Conservation (phyloP, 2,113 vertebrate species). For the Mus pahari region DNA sequence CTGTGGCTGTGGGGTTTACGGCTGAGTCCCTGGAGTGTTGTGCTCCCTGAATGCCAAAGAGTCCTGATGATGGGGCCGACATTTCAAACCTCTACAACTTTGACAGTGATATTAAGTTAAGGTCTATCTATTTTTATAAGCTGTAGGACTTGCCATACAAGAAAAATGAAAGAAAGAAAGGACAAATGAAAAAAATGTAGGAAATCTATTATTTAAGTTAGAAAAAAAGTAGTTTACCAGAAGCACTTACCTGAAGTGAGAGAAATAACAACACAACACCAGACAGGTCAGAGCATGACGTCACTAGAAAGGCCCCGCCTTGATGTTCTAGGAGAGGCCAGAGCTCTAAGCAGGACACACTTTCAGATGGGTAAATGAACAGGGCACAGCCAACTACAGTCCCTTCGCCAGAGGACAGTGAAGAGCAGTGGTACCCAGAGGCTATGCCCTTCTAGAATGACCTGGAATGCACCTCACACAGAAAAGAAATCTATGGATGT, state of each 20-base stretch:
- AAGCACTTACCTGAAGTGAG: neutral
- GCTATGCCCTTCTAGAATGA: neutral
- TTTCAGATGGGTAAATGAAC: neutral
- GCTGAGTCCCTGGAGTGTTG: neutral
- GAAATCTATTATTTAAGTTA: neutral
- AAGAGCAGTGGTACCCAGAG: neutral
- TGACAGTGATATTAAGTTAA: neutral
- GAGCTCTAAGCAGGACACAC: neutral
- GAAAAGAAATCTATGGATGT: neutral
- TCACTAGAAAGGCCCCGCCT: neutral
- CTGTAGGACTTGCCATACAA: neutral
- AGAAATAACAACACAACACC: neutral
- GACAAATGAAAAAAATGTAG: too few species aligned
- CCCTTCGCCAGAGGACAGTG: neutral
- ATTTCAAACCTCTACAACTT: neutral
- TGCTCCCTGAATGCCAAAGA: neutral
- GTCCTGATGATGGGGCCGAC: neutral
- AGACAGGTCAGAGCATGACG: neutral
- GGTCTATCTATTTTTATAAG: constrained; percentile 15
- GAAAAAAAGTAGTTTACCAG: neutral
- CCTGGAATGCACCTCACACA: neutral
- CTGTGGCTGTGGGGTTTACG: neutral
- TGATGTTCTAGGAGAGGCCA: neutral
- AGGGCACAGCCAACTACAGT: neutral
- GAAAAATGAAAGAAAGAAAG: neutral